phyloP scores from a whole-genome alignment of 2,113 vertebrate species.

The Uria lomvia region DNA sequence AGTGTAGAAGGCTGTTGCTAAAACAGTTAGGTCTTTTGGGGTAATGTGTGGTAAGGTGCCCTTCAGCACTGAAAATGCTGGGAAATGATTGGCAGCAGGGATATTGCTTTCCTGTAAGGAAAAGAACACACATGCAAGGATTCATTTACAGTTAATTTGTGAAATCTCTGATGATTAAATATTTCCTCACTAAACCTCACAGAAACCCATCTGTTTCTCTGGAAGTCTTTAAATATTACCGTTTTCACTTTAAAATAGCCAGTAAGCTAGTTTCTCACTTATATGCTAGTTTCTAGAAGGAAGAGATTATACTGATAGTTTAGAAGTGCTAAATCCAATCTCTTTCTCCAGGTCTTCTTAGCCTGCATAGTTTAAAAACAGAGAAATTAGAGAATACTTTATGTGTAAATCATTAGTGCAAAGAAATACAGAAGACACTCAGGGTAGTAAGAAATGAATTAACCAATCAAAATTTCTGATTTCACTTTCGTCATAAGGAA shows the following conservation, averaged over 20 bases:
- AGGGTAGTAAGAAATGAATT: not conserved
- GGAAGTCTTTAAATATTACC: not conserved
- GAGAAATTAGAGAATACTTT: not conserved
- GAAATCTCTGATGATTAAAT: slow-evolving; percentile 24
- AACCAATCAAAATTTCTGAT: not conserved
- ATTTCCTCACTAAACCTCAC: not conserved
- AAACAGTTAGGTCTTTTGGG: not conserved
- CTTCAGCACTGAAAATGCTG: not conserved
- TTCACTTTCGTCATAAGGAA: not conserved
- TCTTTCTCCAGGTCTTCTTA: not conserved
- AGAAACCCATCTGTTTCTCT: not conserved
- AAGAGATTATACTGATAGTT: not conserved
- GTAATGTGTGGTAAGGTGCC: not conserved
- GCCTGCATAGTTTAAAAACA: not conserved
- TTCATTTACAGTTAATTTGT: not conserved
- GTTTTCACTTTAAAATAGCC: not conserved
- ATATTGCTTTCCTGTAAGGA: not conserved
- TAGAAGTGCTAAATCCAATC: not conserved
- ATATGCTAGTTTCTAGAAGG: not conserved
- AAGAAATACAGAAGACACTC: not conserved
- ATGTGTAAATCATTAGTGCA: not conserved
- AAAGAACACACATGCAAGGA: not conserved
- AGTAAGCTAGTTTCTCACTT: not conserved
- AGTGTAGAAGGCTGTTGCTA: not conserved
- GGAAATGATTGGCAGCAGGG: not conserved